A percentile compares a stretch with the other conserved stretches of the same genome.
These are phyloP conservation scores for Nasonia vitripennis DNA, from an alignment of 1,140 invertebrate genomes.

Conservation along the genomic window DNA sequence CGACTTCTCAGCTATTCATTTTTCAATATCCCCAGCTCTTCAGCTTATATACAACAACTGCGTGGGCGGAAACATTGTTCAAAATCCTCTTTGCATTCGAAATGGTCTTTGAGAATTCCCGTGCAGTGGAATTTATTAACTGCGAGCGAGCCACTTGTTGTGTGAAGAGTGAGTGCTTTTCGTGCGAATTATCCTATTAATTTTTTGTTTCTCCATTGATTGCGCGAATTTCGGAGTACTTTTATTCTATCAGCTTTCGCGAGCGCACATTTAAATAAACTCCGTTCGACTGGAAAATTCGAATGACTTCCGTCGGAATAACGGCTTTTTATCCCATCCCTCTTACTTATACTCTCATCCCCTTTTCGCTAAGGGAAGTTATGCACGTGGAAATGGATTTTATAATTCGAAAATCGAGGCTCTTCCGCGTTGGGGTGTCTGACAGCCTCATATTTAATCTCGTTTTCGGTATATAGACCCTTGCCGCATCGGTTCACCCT, in stretches of 20 bases:
- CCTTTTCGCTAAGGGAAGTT: not conserved
- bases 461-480: not conserved
- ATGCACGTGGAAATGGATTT: not conserved
- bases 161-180: not conserved
- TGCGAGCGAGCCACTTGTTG: not conserved
- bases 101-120: not conserved
- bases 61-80: not conserved
- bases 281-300: not conserved
- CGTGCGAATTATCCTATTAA: not conserved
- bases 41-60: not conserved
- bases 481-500: not conserved
- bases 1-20: not conserved
- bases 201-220: too few relatives aligned
- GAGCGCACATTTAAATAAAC: not conserved
- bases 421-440: not conserved
- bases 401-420: not conserved
- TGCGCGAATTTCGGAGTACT: too few relatives aligned
- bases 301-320: not conserved
- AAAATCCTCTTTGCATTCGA: constrained; percentile 2
- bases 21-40: not conserved
- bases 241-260: too few relatives aligned
- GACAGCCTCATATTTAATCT: not conserved
- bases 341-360: not conserved
- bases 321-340: not conserved
- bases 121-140: not conserved